Evolutionary conservation across 2,113 vertebrate genomes (phyloP).

Genomic region (Fulica atra): DNA sequence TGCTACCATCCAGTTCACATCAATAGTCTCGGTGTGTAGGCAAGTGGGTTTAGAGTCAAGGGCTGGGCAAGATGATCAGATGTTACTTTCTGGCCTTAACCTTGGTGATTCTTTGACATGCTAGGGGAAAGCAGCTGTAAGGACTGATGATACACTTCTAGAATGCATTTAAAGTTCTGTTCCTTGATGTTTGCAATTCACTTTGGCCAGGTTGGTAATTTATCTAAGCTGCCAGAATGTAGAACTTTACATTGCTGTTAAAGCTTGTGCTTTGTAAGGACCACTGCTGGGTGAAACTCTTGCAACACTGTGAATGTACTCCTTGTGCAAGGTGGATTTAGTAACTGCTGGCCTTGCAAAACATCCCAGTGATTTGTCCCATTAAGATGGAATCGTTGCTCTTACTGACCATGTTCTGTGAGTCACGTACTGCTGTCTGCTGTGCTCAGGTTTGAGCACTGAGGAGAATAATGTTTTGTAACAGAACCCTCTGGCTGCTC

Average conservation of each 20-base stretch:
- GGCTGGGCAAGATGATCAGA: background rate
- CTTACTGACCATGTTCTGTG: background rate
- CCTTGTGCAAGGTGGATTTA: background rate
- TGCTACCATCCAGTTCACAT: background rate
- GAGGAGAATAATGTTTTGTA: background rate
- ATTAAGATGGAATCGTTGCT: background rate
- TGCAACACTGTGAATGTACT: background rate
- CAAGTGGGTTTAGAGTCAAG: background rate
- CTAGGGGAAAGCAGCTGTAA: background rate
- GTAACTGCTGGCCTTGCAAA: background rate
- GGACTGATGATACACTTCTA: background rate
- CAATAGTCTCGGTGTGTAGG: background rate
- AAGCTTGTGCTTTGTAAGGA: background rate
- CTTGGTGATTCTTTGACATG: background rate
- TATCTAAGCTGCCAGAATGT: background rate
- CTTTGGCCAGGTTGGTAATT: background rate
- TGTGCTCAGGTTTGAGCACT: background rate
- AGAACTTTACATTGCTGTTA: background rate
- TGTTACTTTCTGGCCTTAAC: background rate
- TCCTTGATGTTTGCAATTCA: background rate
- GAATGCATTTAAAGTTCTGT: background rate
- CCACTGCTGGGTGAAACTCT: background rate
- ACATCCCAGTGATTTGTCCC: background rate
- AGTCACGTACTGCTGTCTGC: background rate
- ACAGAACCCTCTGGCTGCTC: background rate